A percentile compares a stretch with the other conserved stretches of the same genome.
Conservation (phyloP, 2,888 invertebrate species). For the Arctia plantaginis region DNA sequence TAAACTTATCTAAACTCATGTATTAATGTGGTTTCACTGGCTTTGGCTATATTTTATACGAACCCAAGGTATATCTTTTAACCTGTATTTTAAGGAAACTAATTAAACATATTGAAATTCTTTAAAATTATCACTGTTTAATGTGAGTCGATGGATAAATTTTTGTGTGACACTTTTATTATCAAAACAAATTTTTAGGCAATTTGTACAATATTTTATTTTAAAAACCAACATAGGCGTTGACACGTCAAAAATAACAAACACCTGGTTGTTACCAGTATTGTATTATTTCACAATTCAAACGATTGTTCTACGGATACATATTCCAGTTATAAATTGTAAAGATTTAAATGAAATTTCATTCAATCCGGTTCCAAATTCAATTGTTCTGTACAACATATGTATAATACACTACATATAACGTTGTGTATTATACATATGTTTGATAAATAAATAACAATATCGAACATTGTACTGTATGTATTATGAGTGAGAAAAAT, state of each 20-base stretch:
- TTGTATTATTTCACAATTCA: background rate
- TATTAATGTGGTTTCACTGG: no score
- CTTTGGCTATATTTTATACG: no score
- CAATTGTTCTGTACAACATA: background rate
- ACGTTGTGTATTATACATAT: no score
- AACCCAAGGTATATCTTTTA: no score
- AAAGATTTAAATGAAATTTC: background rate
- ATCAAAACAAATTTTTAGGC: background rate
- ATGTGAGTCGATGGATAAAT: background rate
- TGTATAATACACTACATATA: background rate
- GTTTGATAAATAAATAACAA: no score
- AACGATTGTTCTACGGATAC: background rate
- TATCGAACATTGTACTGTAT: no score
- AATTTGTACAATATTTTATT: background rate
- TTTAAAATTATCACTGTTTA: background rate
- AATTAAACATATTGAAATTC: no score
- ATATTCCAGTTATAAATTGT: background rate
- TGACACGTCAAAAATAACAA: background rate
- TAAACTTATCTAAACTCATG: background rate
- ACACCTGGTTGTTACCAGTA: background rate
- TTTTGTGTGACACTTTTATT: background rate
- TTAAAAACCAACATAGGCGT: background rate
- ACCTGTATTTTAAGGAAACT: no score
- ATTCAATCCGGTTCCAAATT: background rate
- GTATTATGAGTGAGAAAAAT: no score